Conservation (phyloP, 2,888 invertebrate genomes). For the Cataglyphis rosenhaueri region DNA sequence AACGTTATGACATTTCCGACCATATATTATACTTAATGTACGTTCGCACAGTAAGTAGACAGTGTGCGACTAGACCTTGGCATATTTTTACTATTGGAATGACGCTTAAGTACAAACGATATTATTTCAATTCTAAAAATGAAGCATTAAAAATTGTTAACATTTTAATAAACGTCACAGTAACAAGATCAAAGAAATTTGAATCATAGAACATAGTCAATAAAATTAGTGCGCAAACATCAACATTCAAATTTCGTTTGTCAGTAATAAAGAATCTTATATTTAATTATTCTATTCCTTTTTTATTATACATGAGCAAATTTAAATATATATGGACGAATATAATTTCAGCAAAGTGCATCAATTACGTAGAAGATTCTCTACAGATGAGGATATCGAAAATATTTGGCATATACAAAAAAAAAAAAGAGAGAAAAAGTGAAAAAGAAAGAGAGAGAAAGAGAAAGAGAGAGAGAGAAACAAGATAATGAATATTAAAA, state of each 20-base stretch:
- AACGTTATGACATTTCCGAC: conserved; percentile 14
- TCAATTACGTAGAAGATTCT: neutral
- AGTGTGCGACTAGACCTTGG: neutral
- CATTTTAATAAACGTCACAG: neutral
- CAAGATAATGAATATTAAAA: neutral
- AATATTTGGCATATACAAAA: neutral
- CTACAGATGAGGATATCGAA: neutral
- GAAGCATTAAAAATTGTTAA: conserved; percentile 26
- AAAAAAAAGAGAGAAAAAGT: too few species aligned
- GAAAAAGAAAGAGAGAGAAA: too few species aligned
- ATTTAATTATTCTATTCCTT: neutral
- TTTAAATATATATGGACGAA: neutral
- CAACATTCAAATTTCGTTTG: neutral
- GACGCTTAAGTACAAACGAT: neutral
- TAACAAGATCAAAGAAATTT: conserved; percentile 6
- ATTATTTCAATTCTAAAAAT: conserved; percentile 13
- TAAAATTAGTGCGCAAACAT: neutral
- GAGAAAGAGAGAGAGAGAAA: too few species aligned
- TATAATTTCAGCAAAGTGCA: neutral
- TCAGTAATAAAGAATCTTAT: neutral
- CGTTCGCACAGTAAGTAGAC: neutral
- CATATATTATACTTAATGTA: neutral
- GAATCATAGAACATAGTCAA: neutral
- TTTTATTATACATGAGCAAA: neutral
- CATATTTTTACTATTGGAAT: conserved; percentile 20